A percentile compares a stretch with the other conserved stretches of the same genome.
Conservation (phyloP, 1,140 invertebrate genomes). For the Ephestia elutella region DNA sequence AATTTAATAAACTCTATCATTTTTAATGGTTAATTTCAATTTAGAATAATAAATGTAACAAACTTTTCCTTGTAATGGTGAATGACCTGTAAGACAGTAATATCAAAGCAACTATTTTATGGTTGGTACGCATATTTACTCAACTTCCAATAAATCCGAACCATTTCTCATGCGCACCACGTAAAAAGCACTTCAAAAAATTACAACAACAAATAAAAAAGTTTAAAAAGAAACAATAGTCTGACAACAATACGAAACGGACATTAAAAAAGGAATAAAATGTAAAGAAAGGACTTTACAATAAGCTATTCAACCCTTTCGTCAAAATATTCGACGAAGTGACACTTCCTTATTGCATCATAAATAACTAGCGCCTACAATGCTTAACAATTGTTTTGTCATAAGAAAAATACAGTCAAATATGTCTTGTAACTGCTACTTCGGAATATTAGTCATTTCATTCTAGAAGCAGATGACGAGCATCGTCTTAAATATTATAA, state of each 20-base stretch:
- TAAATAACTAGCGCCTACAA: slow-evolving; percentile 49
- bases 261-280: slow-evolving; percentile 52
- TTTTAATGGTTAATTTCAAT: too few species aligned
- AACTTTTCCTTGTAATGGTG: too few species aligned
- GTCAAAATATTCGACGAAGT: slow-evolving; percentile 61
- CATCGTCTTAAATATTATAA: neutral
- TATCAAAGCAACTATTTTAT: neutral
- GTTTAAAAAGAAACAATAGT: slow-evolving; percentile 52
- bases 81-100: too few species aligned
- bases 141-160: neutral
- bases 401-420: slow-evolving; percentile 51
- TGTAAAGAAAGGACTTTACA: slow-evolving; percentile 56
- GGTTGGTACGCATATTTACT: neutral
- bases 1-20: too few species aligned
- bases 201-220: slow-evolving; percentile 58
- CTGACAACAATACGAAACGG: slow-evolving; percentile 46
- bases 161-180: slow-evolving; percentile 6
- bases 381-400: slow-evolving; percentile 10
- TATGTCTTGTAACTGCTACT: slow-evolving; percentile 3
- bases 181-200: slow-evolving; percentile 48
- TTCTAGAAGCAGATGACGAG: neutral
- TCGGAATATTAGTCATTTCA: neutral
- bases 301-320: slow-evolving; percentile 69
- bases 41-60: too few species aligned
- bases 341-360: slow-evolving; percentile 70